A percentile compares a stretch with the other conserved stretches of the same genome.
Conservation (phyloP, 2,797 vertebrate species). For the Agapornis canus region DNA sequence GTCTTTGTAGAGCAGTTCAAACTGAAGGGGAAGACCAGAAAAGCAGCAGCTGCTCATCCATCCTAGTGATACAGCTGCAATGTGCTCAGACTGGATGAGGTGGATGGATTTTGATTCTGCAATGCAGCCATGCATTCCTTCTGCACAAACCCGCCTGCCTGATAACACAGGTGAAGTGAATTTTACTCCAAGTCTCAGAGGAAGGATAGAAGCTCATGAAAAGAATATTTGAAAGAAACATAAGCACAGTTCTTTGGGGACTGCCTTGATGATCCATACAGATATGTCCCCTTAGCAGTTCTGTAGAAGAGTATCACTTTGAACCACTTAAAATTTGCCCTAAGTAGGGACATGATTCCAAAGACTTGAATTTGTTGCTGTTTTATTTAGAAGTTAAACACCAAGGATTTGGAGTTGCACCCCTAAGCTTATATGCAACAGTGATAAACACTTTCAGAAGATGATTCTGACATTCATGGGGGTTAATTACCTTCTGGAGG, state of each 20-base stretch:
- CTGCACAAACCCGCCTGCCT: neutral
- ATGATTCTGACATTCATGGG: neutral
- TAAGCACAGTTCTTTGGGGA: rapidly evolving
- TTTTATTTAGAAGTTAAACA: neutral
- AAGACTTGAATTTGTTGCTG: neutral
- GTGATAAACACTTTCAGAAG: neutral
- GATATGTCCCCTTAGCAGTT: neutral
- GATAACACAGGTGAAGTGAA: neutral
- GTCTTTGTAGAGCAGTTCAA: neutral
- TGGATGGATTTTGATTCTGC: neutral
- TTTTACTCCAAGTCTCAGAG: neutral
- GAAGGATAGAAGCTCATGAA: neutral
- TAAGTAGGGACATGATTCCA: neutral
- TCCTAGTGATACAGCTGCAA: neutral
- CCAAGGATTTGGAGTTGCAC: neutral
- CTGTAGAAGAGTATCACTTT: neutral
- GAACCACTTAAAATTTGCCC: neutral
- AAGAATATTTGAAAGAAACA: neutral
- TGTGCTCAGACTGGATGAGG: neutral
- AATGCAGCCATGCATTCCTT: neutral
- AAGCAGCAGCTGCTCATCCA: neutral
- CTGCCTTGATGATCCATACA: neutral
- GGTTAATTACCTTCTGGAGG: neutral
- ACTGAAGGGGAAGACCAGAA: neutral
- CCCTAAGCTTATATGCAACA: neutral